phyloP scores from a whole-genome alignment of 2,113 vertebrate species.

The Anoura caudifer region DNA sequence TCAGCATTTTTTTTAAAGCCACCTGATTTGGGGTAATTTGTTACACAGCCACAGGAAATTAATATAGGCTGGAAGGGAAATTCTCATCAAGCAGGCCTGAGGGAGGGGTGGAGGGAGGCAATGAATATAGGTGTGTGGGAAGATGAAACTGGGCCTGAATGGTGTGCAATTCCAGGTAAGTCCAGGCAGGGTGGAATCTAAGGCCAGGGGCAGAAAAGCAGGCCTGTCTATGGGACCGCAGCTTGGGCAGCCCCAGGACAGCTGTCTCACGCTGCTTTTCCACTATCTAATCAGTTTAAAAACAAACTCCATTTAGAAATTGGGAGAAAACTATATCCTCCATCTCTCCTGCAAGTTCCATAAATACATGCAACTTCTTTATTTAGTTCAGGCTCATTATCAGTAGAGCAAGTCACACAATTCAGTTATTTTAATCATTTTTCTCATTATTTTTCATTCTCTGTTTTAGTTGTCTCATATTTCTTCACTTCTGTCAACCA shows the following conservation, averaged over 20 bases:
- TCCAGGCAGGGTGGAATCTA: neutral
- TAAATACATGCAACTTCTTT: slow-evolving; percentile 31
- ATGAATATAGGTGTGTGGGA: neutral
- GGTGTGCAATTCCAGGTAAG: neutral
- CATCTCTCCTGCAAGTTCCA: neutral
- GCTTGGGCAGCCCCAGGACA: neutral
- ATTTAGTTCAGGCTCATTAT: slow-evolving; percentile 69
- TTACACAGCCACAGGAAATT: neutral
- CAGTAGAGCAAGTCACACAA: slow-evolving; percentile 47
- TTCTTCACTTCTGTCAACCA: slow-evolving; percentile 78
- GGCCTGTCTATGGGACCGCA: neutral
- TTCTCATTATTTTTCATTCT: slow-evolving; percentile 64
- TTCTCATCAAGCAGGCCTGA: neutral
- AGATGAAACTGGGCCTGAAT: neutral
- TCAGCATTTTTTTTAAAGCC: neutral
- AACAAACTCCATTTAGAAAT: neutral
- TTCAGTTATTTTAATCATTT: slow-evolving; percentile 60
- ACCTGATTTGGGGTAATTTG: neutral
- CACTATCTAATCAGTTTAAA: neutral
- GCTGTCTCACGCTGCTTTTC: neutral
- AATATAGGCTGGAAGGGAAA: neutral
- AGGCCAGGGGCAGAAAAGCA: accelerated
- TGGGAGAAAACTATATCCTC: neutral
- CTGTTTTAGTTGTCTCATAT: slow-evolving; percentile 72
- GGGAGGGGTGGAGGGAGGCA: neutral